Evolutionary conservation across 2,797 vertebrate species (phyloP).

Genomic region (Streptopelia turtur): DNA sequence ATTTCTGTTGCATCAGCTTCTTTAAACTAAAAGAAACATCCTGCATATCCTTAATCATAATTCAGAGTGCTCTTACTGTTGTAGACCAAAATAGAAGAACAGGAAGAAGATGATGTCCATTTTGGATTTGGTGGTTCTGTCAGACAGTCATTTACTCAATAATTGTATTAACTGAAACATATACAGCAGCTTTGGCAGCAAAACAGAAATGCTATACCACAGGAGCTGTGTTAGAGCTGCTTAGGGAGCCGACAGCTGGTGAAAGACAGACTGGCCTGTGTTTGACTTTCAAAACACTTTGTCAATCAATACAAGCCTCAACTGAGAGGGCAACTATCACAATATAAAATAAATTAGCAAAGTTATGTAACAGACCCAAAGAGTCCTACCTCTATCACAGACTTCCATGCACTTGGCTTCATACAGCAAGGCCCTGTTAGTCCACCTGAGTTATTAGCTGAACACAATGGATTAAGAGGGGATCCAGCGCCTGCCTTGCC

Average conservation of each 20-base stretch:
- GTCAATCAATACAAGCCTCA: slow-evolving; percentile 38
- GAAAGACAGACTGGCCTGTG: not conserved
- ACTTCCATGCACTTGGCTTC: not conserved
- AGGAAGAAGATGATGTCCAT: not conserved
- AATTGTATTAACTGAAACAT: slow-evolving; percentile 45
- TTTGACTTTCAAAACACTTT: slow-evolving; percentile 29
- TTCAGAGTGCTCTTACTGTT: not conserved
- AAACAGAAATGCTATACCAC: slow-evolving; percentile 4
- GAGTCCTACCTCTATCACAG: not conserved
- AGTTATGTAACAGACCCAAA: not conserved
- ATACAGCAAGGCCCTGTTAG: not conserved
- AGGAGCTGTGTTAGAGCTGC: not conserved
- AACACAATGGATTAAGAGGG: not conserved
- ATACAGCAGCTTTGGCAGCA: slow-evolving; percentile 10
- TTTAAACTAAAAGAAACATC: not conserved
- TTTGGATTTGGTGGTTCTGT: not conserved
- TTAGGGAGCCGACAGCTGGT: slow-evolving; percentile 1
- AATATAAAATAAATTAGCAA: not conserved
- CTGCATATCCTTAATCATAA: not conserved
- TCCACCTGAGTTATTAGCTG: not conserved
- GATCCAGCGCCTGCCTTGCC: not conserved
- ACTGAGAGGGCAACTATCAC: slow-evolving; percentile 5
- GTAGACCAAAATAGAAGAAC: slow-evolving; percentile 16
- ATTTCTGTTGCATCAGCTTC: not conserved
- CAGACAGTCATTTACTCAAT: not conserved